phyloP scores from a whole-genome alignment of 2,888 invertebrate species.

The Schrankia costaestrigalis region DNA sequence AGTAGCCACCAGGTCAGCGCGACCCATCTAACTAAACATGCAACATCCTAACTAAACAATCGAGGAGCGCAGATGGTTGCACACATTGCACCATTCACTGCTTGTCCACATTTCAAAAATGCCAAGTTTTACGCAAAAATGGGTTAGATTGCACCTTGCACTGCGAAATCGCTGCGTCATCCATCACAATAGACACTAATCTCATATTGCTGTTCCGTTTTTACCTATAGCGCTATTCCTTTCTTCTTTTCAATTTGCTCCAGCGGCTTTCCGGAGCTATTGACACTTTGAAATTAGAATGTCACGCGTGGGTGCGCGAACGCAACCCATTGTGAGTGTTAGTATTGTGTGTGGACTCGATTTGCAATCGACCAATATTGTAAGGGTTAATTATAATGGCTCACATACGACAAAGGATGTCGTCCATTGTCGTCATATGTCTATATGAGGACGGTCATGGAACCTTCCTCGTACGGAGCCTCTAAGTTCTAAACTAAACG shows the following conservation, averaged over 20 bases:
- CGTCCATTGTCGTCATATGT: conserved; percentile 27
- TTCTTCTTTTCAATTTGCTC: conserved; percentile 48
- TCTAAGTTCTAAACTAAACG: no score
- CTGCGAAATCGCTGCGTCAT: conserved; percentile 56
- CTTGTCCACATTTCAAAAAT: conserved; percentile 60
- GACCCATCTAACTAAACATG: conserved; percentile 45
- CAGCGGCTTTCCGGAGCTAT: conserved; percentile 63
- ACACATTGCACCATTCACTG: conserved; percentile 59
- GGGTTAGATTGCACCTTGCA: conserved; percentile 75
- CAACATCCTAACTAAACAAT: conserved; percentile 73
- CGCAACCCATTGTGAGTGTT: conserved; percentile 62
- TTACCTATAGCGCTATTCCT: conserved; percentile 37
- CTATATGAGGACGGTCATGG: conserved; percentile 10
- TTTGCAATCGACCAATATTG: conserved; percentile 46
- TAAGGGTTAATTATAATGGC: conserved; percentile 47
- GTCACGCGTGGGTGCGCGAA: conserved; percentile 73
- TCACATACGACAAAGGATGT: conserved; percentile 30
- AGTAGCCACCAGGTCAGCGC: conserved; percentile 46
- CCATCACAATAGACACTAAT: conserved; percentile 63
- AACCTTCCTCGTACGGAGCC: conserved; percentile 4
- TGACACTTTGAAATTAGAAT: conserved; percentile 71
- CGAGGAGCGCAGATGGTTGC: conserved; percentile 60
- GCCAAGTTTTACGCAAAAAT: conserved; percentile 66
- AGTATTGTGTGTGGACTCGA: conserved; percentile 46
- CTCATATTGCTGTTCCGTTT: conserved; percentile 46